These are phyloP conservation scores for Chymomyza costata DNA, from an alignment of 1,140 invertebrate species.

Conservation along the genomic window DNA sequence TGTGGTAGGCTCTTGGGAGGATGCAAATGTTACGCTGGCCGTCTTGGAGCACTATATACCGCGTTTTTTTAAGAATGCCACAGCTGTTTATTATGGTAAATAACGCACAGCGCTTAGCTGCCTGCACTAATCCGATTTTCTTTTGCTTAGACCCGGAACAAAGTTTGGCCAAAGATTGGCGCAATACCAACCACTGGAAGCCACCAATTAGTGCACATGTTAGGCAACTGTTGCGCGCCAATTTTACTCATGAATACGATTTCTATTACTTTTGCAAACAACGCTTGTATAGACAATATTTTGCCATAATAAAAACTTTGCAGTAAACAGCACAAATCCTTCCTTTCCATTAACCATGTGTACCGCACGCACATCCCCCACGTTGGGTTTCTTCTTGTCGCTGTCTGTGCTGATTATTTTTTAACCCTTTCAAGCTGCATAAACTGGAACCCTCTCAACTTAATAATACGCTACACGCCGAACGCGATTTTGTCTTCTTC, in stretches of 20 bases:
- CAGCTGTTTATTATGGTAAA: constrained; percentile 85
- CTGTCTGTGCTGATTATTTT: background rate
- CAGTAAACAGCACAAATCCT: constrained; percentile 3
- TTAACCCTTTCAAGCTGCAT: constrained; percentile 39
- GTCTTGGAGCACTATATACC: constrained; percentile 89
- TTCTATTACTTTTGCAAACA: constrained; percentile 64
- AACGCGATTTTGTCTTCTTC: constrained; percentile 81
- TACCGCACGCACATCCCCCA: background rate
- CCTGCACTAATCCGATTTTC: background rate
- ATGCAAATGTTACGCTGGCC: constrained; percentile 86
- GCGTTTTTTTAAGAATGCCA: constrained; percentile 85
- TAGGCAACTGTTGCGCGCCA: constrained; percentile 37
- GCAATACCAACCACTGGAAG: constrained; percentile 54
- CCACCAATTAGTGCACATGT: constrained; percentile 40
- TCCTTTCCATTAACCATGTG: constrained; percentile 12
- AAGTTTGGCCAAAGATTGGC: constrained; percentile 24
- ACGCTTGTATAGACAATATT: constrained; percentile 55
- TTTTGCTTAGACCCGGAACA: constrained; percentile 21
- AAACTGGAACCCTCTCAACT: constrained; percentile 74
- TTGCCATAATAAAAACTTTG: constrained; percentile 42
- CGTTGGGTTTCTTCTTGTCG: background rate
- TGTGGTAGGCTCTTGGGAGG: constrained; percentile 89
- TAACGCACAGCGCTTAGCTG: constrained; percentile 13
- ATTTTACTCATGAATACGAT: constrained; percentile 58
- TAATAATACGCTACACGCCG: constrained; percentile 86